phyloP scores from a whole-genome alignment of 2,888 invertebrate genomes.

The Cryptophagus acutangulus region DNA sequence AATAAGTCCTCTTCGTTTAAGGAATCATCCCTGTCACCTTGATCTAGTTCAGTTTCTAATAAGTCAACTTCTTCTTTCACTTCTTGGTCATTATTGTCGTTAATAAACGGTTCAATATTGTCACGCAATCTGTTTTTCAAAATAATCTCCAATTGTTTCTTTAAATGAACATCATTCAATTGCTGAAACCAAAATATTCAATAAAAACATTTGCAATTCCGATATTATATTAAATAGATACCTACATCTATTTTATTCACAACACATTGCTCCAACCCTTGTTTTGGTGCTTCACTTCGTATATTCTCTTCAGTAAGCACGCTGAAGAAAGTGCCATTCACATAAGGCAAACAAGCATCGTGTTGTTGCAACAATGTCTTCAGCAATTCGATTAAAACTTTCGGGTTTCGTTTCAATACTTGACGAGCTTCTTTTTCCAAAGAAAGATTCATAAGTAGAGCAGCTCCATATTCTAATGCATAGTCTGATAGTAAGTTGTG shows the following conservation, averaged over 20 bases:
- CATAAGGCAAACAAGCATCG: conserved; percentile 2
- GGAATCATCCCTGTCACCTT: conserved; percentile 3
- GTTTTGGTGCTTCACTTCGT: neutral
- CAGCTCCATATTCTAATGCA: neutral
- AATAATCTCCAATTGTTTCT: conserved; percentile 3
- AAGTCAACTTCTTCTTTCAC: conserved; percentile 2
- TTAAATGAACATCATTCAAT: neutral
- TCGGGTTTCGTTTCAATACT: neutral
- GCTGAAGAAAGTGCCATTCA: conserved; percentile 5
- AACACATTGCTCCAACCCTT: conserved; percentile 1
- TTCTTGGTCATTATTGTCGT: neutral
- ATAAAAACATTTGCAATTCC: neutral
- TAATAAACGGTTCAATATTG: neutral
- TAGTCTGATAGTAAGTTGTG: conserved; percentile 2
- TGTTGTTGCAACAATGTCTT: conserved; percentile 1
- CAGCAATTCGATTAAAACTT: neutral
- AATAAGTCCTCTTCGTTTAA: neutral
- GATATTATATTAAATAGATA: neutral
- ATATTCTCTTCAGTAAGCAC: neutral
- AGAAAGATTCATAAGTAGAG: conserved; percentile 5
- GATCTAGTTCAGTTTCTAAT: conserved; percentile 4
- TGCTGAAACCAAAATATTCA: neutral
- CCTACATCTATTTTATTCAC: neutral
- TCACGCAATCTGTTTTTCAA: neutral
- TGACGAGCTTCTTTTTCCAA: conserved; percentile 1